Conservation (phyloP, 2,888 invertebrate species). For the Bombylius discolor region DNA sequence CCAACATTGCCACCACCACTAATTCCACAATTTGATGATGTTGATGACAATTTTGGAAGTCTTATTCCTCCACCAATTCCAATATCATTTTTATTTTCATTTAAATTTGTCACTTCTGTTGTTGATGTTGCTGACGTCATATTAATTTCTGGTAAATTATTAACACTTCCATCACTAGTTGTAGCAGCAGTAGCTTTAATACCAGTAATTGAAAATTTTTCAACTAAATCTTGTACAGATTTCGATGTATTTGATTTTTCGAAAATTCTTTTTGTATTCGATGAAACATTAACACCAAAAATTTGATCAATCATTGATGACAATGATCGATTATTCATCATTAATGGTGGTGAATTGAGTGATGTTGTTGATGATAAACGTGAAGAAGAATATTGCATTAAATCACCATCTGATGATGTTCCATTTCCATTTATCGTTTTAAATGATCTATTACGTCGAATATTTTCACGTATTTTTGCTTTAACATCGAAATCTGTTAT, state of each 20-base stretch:
- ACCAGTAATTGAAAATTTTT: slow-evolving; percentile 12
- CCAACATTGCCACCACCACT: neutral
- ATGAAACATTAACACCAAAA: neutral
- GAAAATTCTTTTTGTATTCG: neutral
- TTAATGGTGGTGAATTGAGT: slow-evolving; percentile 1
- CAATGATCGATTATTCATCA: slow-evolving; percentile 5
- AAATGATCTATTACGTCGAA: slow-evolving; percentile 17
- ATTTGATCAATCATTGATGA: slow-evolving; percentile 13
- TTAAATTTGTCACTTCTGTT: neutral
- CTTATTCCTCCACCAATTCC: neutral
- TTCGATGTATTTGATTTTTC: slow-evolving; percentile 11
- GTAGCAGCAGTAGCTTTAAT: slow-evolving; percentile 8
- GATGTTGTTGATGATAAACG: neutral
- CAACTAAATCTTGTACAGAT: slow-evolving; percentile 15
- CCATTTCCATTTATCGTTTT: slow-evolving; percentile 12
- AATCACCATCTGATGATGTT: neutral
- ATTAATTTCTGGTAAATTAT: neutral
- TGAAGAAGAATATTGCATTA: neutral
- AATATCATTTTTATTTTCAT: neutral
- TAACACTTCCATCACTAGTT: neutral
- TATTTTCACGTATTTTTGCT: slow-evolving; percentile 15
- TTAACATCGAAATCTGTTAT: neutral
- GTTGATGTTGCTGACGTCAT: too few relatives aligned
- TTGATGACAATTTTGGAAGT: neutral
- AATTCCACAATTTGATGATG: neutral